phyloP scores from a whole-genome alignment of 1,140 invertebrate species.

The Diachasmimorpha longicaudata region DNA sequence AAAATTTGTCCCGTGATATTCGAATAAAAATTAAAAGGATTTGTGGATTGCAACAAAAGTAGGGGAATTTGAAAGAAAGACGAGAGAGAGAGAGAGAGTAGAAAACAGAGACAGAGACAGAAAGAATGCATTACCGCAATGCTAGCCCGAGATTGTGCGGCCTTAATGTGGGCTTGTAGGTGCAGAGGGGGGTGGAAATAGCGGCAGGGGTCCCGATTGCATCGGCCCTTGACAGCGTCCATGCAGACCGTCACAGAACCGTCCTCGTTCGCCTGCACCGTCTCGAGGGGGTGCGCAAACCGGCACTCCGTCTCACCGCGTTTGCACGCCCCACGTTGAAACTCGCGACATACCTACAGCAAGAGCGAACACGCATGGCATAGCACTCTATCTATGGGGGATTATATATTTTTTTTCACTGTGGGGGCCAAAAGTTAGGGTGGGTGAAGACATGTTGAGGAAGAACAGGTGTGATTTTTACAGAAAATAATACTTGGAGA shows the following conservation, averaged over 20 bases:
- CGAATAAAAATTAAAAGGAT: too few species aligned
- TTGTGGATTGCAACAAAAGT: not conserved
- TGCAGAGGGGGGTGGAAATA: slow-evolving; percentile 97
- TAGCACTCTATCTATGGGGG: slow-evolving; percentile 60
- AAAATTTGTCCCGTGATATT: too few species aligned
- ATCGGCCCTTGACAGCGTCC: slow-evolving; percentile 97
- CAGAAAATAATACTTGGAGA: not conserved
- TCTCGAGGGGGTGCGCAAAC: slow-evolving; percentile 96
- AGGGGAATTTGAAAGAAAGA: not conserved
- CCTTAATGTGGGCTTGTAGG: slow-evolving; percentile 99
- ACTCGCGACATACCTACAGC: slow-evolving; percentile 96
- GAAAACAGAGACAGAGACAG: slow-evolving; percentile 58
- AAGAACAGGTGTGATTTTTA: not conserved
- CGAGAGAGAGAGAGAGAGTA: slow-evolving; percentile 34
- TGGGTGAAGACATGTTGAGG: not conserved
- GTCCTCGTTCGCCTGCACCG: slow-evolving; percentile 91
- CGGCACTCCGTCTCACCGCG: slow-evolving; percentile 94
- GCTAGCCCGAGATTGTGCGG: slow-evolving; percentile 91
- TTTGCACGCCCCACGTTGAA: slow-evolving; percentile 96
- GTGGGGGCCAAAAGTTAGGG: not conserved
- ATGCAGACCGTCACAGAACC: slow-evolving; percentile 98
- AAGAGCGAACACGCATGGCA: slow-evolving; percentile 64
- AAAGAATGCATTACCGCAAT: slow-evolving; percentile 84
- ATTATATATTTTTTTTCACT: not conserved
- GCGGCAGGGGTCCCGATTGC: slow-evolving; percentile 94